A percentile compares a stretch with the other conserved stretches of the same genome.
These are phyloP conservation scores for Bombyx huttoni DNA, from an alignment of 2,888 invertebrate species.

Conservation along the genomic window DNA sequence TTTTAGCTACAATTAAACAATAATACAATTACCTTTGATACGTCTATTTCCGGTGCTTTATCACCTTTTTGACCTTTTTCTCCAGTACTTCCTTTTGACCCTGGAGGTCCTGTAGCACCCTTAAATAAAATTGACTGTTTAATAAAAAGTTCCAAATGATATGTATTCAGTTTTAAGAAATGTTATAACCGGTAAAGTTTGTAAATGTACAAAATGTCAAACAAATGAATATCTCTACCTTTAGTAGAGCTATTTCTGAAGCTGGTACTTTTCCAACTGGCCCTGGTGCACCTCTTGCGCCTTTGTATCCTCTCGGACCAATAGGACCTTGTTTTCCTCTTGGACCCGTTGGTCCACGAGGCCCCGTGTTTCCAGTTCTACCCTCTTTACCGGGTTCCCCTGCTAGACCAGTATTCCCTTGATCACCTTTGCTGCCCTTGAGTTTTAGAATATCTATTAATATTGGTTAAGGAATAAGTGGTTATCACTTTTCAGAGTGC, in stretches of 20 bases:
- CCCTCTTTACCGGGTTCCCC: conserved; percentile 67
- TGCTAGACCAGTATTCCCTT: conserved; percentile 54
- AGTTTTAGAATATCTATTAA: conserved; percentile 3
- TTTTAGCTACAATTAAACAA: too few relatives aligned
- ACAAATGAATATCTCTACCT: too few relatives aligned
- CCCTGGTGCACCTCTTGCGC: conserved; percentile 66
- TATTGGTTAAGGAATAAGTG: too few relatives aligned
- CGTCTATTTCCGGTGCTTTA: conserved; percentile 10
- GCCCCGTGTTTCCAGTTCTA: conserved; percentile 74
- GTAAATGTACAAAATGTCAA: too few relatives aligned
- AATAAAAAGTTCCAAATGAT: too few relatives aligned
- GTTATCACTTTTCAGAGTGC: too few relatives aligned
- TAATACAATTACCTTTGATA: too few relatives aligned
- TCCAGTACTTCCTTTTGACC: conserved; percentile 6
- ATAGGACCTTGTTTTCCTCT: conserved; percentile 61
- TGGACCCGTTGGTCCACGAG: conserved; percentile 71
- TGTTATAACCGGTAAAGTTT: too few relatives aligned
- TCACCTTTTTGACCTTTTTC: conserved; percentile 44
- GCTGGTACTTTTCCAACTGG: conserved; percentile 21
- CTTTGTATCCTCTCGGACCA: conserved; percentile 59
- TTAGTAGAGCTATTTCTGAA: conserved; percentile 17
- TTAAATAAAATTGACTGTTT: conserved; percentile 6
- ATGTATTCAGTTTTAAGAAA: too few relatives aligned
- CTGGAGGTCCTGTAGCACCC: conserved; percentile 23
- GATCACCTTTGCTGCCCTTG: conserved; percentile 79